Percentiles rank a stretch among this genome's conserved stretches.
Conservation (phyloP, 2,113 vertebrate species). For the Cepphus grylle region DNA sequence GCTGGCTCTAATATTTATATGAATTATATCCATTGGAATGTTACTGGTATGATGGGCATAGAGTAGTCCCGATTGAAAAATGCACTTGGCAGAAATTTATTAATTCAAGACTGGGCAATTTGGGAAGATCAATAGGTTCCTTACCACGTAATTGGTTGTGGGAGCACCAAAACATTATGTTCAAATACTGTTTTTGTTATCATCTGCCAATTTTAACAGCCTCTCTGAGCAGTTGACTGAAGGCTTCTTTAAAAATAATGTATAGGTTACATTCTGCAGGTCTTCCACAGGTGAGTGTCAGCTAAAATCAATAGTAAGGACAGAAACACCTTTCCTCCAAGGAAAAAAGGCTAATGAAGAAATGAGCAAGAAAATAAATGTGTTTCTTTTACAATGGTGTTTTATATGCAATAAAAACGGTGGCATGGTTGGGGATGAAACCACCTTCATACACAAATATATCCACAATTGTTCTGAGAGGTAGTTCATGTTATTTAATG, state of each 20-base stretch:
- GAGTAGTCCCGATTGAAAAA: neutral
- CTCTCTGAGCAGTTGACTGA: neutral
- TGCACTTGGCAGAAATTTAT: neutral
- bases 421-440: neutral
- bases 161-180: neutral
- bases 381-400: neutral
- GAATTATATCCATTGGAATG: neutral
- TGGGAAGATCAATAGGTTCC: neutral
- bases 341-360: neutral
- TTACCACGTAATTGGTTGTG: conserved; percentile 3
- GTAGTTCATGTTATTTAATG: neutral
- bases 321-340: neutral
- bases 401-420: neutral
- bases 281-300: neutral
- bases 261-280: neutral
- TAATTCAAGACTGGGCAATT: neutral
- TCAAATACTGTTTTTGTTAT: neutral
- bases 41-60: neutral
- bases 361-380: neutral
- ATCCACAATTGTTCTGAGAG: neutral
- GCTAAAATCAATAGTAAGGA: neutral
- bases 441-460: neutral
- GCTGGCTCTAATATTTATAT: neutral
- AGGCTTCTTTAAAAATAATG: neutral
- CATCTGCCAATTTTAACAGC: neutral